Evolutionary conservation across 92 coral and sea anemone species (phyloP).

Genomic region (Hydrozoanthus gracilis): DNA sequence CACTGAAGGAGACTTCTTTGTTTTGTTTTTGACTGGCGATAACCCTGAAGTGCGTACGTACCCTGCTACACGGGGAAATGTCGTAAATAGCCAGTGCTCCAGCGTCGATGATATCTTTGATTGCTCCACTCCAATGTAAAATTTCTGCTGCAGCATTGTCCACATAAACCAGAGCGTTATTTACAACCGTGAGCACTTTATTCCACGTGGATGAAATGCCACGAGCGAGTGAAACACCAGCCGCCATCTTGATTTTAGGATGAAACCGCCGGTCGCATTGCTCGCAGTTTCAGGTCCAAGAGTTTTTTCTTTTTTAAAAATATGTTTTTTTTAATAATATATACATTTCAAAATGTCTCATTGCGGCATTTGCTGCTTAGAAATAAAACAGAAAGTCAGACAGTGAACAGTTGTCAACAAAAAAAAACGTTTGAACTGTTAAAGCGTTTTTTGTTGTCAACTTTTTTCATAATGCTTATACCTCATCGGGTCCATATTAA

Average conservation of each 20-base stretch:
- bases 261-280: conserved; percentile 12
- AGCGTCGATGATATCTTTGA: conserved; percentile 79
- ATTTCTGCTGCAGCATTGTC: conserved; percentile 91
- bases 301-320: too few relatives aligned
- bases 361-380: too few relatives aligned
- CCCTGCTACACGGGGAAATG: conserved; percentile 71
- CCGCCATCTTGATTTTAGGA: conserved; percentile 88
- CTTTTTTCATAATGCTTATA: too few relatives aligned
- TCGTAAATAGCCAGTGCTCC: conserved; percentile 88
- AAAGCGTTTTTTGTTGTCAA: too few relatives aligned
- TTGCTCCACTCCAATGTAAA: conserved; percentile 94
- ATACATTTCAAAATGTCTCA: too few relatives aligned
- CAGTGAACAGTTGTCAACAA: too few relatives aligned
- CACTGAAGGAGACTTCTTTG: not conserved
- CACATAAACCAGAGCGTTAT: conserved; percentile 90
- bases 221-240: conserved; percentile 68
- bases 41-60: not conserved
- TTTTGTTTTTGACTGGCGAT: not conserved
- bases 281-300: not conserved
- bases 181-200: conserved; percentile 86
- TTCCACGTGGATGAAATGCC: conserved; percentile 79
- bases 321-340: too few relatives aligned
- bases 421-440: too few relatives aligned
- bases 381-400: too few relatives aligned
- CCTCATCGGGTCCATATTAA: too few relatives aligned